Conservation (phyloP, 2,797 vertebrate species). For the Epinephelus malabaricus region DNA sequence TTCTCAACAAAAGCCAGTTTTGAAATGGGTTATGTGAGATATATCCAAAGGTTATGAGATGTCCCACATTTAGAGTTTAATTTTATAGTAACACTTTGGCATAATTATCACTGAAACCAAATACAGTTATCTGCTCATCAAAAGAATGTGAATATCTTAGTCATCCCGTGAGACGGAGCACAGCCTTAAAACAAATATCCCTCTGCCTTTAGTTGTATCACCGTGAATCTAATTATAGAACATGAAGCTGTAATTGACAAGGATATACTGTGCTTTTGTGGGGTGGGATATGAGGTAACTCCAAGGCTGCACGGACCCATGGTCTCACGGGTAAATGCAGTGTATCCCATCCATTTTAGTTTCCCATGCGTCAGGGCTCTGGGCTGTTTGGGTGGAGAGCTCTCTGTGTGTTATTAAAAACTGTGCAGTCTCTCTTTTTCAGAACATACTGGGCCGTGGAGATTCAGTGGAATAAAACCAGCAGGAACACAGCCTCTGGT, state of each 20-base stretch:
- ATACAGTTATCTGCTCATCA: conserved; percentile 39
- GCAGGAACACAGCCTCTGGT: conserved; percentile 31
- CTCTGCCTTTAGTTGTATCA: conserved; percentile 5
- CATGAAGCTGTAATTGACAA: conserved; percentile 1
- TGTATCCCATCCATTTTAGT: conserved; percentile 8
- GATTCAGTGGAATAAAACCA: conserved; percentile 17
- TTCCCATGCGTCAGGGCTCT: not conserved
- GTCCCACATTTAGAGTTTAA: conserved; percentile 31
- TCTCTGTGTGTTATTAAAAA: conserved; percentile 31
- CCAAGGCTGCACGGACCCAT: not conserved
- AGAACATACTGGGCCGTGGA: conserved; percentile 20
- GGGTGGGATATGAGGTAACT: conserved; percentile 3
- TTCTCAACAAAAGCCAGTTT: not conserved
- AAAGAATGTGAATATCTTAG: conserved; percentile 27
- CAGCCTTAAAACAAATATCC: conserved; percentile 31
- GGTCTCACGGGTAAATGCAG: not conserved
- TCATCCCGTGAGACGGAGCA: conserved; percentile 9
- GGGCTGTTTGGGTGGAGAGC: conserved; percentile 17
- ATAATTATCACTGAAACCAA: conserved; percentile 35
- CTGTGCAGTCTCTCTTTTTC: conserved; percentile 18
- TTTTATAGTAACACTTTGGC: conserved; percentile 13
- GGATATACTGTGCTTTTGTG: not conserved
- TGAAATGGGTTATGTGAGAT: not conserved
- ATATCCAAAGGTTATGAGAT: conserved; percentile 8
- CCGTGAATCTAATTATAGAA: conserved; percentile 21